These are phyloP conservation scores for Acronicta psi DNA, from an alignment of 2,888 invertebrate genomes.

Conservation along the genomic window DNA sequence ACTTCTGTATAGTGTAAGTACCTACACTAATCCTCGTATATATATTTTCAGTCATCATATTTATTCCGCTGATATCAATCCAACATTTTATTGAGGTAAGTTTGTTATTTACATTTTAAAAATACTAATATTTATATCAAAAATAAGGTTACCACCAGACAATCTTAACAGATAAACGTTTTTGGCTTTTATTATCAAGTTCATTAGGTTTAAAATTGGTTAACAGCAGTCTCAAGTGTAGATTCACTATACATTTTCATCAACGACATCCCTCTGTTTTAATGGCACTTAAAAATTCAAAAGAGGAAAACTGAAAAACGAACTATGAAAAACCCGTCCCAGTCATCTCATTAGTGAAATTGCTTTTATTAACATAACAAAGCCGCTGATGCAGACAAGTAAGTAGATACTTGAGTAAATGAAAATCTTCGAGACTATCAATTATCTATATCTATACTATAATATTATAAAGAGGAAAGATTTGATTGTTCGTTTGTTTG, in stretches of 20 bases:
- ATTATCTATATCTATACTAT: no score
- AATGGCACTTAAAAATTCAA: constrained; percentile 17
- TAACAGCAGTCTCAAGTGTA: not conserved
- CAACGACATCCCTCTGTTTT: constrained; percentile 2
- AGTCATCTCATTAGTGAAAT: constrained; percentile 23
- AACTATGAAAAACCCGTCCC: constrained; percentile 7
- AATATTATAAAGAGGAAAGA: no score
- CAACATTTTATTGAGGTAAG: constrained; percentile 40
- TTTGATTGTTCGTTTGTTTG: no score
- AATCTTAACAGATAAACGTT: no score
- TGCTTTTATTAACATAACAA: not conserved
- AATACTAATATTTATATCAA: no score
- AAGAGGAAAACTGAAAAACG: constrained; percentile 10
- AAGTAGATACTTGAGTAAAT: no score
- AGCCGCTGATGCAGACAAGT: no score
- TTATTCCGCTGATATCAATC: constrained; percentile 31
- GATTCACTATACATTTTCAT: not conserved
- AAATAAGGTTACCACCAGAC: no score
- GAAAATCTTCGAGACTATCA: no score
- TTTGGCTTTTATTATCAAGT: not conserved
- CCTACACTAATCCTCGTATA: not conserved
- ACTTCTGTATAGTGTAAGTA: no score
- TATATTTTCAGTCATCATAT: constrained; percentile 35
- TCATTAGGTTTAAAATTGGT: not conserved
- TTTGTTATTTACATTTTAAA: not conserved